Conservation (phyloP, 2,888 invertebrate species). For the Plebejus anna region DNA sequence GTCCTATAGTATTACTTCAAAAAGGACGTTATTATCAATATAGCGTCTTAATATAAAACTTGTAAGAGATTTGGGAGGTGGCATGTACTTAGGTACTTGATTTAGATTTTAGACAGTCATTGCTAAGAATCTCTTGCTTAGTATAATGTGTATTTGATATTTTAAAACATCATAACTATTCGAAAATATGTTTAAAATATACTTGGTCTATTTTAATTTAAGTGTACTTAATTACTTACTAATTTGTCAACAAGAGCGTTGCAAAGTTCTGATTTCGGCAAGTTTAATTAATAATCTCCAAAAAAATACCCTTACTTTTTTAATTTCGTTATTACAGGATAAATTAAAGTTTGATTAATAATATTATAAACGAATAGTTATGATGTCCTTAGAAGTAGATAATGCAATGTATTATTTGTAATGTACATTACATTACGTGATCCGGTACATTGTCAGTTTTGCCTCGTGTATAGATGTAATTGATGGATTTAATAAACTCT, state of each 20-base stretch:
- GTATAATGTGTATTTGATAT: neutral
- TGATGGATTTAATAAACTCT: constrained; percentile 54
- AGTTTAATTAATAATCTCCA: too few species aligned
- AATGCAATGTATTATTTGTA: constrained; percentile 29
- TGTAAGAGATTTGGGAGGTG: constrained; percentile 9
- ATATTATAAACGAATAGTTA: constrained; percentile 6
- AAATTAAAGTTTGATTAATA: too few species aligned
- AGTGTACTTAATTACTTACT: too few species aligned
- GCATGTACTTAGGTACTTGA: constrained; percentile 13
- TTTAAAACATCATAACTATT: neutral
- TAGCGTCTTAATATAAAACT: neutral
- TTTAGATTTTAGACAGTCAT: neutral
- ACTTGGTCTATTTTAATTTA: too few species aligned
- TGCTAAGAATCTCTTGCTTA: neutral
- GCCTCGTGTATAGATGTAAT: constrained; percentile 51
- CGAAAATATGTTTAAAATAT: neutral
- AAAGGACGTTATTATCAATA: too few species aligned
- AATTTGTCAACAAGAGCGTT: too few species aligned
- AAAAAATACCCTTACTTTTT: too few species aligned
- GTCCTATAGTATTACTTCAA: too few species aligned
- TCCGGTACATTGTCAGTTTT: constrained; percentile 52
- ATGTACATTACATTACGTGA: constrained; percentile 36
- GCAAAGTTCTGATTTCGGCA: too few species aligned
- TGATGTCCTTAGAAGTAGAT: neutral
- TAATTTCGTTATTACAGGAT: too few species aligned